Evolutionary conservation across 1,140 invertebrate species (phyloP), one percentile per base, ranked within the genome.

Genomic region (Ditylenchus dipsaci): DNA sequence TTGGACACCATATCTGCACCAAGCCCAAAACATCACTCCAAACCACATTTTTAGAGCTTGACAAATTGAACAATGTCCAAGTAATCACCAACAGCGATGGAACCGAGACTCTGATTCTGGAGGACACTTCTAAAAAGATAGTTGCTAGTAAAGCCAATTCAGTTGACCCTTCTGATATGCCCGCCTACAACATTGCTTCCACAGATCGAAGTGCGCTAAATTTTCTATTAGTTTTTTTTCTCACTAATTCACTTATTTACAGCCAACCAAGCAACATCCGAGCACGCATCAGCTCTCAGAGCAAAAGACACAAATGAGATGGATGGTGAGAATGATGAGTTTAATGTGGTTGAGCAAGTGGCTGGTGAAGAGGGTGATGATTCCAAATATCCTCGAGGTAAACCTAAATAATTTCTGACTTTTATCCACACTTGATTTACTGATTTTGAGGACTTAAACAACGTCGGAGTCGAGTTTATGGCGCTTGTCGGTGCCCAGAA

Each of bases 381-480:
- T 11, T 38, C 33, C 33, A 38, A 38, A 38, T 38, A 38, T 38
- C 11, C 33, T 57, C 3, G 53, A 57, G 53, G 53, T 57, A 30
- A 30, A 3, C 11, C 21, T 29, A 5, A 17, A 57, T 11, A 30
- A 57, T 5, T 57, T 3, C 53, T 23, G 11, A 23, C 27, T 5
- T 57, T 57, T 57, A 11, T 5, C 27, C 11, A 23, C 11, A n/a
- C 45, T 17, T 17, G 45, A n/a, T 47, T n/a, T n/a, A n/a, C n/a
- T n/a, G n/a, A n/a, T n/a, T n/a, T n/a, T n/a, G n/a, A 53, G 49
- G 49, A 17, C n/a, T 53, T 21, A 53, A 78, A 59, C 43, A 56
- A 26, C 72, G 78, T 11, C 65, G 67, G 11, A 77, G 67, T 59
- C 78, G 78, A 13, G 78, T 81, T 21, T 80, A 81, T 47, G 78